Base-by-base conservation (phyloP, 2,888 invertebrate species). In the Athalia cordata region DNA sequence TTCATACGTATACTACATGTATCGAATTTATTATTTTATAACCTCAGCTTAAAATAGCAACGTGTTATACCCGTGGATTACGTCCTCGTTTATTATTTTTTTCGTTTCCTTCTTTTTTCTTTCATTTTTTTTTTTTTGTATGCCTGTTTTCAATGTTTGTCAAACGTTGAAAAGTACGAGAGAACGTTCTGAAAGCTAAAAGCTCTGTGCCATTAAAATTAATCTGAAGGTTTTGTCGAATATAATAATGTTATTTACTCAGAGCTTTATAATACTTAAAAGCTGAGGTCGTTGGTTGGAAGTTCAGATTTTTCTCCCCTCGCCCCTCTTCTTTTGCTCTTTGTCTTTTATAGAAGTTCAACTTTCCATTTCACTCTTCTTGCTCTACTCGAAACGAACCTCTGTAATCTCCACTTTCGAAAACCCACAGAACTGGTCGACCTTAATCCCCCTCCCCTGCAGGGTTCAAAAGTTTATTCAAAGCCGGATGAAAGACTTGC, bases 181-280 rank as follows among this genome's bases (percentile, higher is more conserved):
- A 0, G 29, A 29, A 29, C 29, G 29, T 29, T 55, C 55, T 43
- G 68, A 7, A 11, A 11, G 68, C 11, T 55, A 9, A 65, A 68
- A 68, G 43, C 29, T n/a, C 61, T n/a, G 13, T n/a, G 43, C 52
- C 68, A 68, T 68, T 55, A 68, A 43, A 55, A 68, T 52, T 68
- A 68, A 68, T 68, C 65, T 55, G 50, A 29, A 29, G 29, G 50
- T 15, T 68, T 13, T 55, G 52, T 50, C 55, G 47, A 55, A 68
- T 68, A 8, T 68, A 29, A 68, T 68, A 55, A 68, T 68, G 29
- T 29, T 29, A 29, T 29, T 29, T 29, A 29, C 29, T 29, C 29
- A 29, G 29, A 29, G 29, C 29, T 29, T 29, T 29, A 29, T 29
- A 29, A 29, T 29, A 29, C 29, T 29, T 29, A 29, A 29, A 29